Evolutionary conservation across 2,888 invertebrate species (phyloP), one percentile per base, ranked within the genome.

Genomic region (Adelognathus sp.): DNA sequence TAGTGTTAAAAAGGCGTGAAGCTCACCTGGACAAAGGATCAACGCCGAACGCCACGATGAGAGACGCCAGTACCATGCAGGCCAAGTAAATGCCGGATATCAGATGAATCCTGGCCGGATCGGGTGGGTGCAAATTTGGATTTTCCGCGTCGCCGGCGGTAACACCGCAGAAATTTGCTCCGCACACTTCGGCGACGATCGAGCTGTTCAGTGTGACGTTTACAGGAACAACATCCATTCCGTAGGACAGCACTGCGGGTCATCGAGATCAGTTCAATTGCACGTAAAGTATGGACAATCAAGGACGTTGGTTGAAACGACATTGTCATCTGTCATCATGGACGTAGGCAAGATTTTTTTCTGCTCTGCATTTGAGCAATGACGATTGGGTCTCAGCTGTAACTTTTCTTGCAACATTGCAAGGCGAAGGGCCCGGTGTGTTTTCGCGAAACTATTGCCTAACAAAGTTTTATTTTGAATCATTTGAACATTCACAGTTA

Each of bases 71-170:
- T 0, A 95, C 92, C 94, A 97, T 97, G 87, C 97, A 97, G 0
- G 93, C 94, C 4, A 98, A 92, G 91, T 96, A 98, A 79, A 97
- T 96, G 11, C 96, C 96, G 6, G 96, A 94, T 78, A 98, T 95
- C 71, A 96, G 92, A 87, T 96, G 95, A 73, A 97, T 95, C 92
- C 97, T 95, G 46, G 94, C 92, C 0, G 94, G 92, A 0, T 95
- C 94, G 0, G 97, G 97, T 7, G 95, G 95, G 75, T 93, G 92
- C 66, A 97, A 91, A 88, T 96, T 96, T 0, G 94, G 93, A 88
- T 96, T 95, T 3, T 92, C 93, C 56, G 91, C 92, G 11, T 92
- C 92, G 0, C 93, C 90, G 21, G 93, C 94, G 0, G 74, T 79
- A 18, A 36, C 52, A 0, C 94, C 94, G 86, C 96, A 96, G 88